phyloP scores from a whole-genome alignment of 2,888 invertebrate genomes.

The Sycophila texana region DNA sequence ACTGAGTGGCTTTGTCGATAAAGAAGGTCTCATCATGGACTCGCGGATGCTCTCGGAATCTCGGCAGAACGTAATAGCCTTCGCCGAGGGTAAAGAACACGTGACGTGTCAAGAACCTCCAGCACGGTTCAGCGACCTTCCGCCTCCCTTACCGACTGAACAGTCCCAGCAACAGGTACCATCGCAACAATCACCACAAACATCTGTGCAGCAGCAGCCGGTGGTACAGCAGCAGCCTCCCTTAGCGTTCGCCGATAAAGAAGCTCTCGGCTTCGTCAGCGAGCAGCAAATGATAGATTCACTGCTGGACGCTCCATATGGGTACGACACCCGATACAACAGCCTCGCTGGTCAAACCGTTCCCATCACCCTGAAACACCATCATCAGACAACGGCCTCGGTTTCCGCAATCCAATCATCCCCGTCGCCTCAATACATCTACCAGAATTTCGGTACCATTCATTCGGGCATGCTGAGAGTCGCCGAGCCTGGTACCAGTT shows the following conservation, averaged over 20 bases:
- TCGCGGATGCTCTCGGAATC: constrained; percentile 72
- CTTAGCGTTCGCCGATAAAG: constrained; percentile 65
- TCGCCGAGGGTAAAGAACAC: constrained; percentile 71
- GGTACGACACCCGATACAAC: constrained; percentile 67
- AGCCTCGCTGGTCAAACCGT: constrained; percentile 73
- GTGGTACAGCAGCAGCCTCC: constrained; percentile 56
- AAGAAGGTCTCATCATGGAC: constrained; percentile 72
- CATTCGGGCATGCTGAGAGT: constrained; percentile 72
- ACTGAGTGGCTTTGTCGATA: constrained; percentile 72
- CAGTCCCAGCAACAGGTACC: constrained; percentile 37
- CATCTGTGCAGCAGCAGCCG: constrained; percentile 38
- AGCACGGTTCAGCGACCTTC: constrained; percentile 66
- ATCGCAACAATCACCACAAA: constrained; percentile 50
- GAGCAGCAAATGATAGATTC: constrained; percentile 63
- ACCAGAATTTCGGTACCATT: constrained; percentile 73
- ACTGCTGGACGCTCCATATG: constrained; percentile 57
- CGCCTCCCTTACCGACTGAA: constrained; percentile 37
- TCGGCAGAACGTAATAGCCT: constrained; percentile 72
- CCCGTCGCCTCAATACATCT: constrained; percentile 65
- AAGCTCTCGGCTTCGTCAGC: constrained; percentile 64
- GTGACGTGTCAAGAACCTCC: constrained; percentile 66
- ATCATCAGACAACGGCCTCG: constrained; percentile 59
- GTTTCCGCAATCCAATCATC: constrained; percentile 71
- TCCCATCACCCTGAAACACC: constrained; percentile 72
- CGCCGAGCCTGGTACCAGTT: constrained; percentile 72